phyloP scores from a whole-genome alignment of 2,797 vertebrate species.

The Micropoecilia bifurca region DNA sequence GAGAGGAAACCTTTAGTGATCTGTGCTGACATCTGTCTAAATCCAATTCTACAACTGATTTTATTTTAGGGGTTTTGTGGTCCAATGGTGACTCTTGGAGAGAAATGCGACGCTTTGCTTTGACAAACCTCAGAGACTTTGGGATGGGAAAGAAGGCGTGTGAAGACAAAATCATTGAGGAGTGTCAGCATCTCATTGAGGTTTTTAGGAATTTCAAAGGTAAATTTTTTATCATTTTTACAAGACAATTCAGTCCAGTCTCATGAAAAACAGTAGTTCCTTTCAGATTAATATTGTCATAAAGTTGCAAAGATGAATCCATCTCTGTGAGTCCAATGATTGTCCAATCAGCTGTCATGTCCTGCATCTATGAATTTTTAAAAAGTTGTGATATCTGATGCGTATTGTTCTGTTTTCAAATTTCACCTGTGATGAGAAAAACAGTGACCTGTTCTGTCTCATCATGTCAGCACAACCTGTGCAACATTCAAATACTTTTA shows the following conservation, averaged over 20 bases:
- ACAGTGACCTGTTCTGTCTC: background rate
- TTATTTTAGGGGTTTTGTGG: constrained; percentile 42
- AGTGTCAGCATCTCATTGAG: constrained; percentile 22
- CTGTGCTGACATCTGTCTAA: background rate
- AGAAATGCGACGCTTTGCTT: constrained; percentile 54
- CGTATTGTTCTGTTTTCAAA: background rate
- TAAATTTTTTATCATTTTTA: background rate
- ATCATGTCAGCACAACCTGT: background rate
- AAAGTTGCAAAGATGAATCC: background rate
- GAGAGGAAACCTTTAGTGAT: no score
- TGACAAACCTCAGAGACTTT: constrained; percentile 56
- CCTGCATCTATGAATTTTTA: background rate
- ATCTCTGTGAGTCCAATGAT: background rate
- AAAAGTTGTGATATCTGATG: background rate
- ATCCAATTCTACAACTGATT: background rate
- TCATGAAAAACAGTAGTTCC: background rate
- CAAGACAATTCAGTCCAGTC: background rate
- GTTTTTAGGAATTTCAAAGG: constrained; percentile 17
- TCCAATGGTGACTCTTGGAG: constrained; percentile 55
- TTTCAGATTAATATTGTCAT: background rate
- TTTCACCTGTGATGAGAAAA: background rate
- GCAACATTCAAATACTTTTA: background rate
- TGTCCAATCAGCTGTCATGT: background rate
- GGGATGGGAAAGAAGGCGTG: constrained; percentile 53
- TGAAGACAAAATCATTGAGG: constrained; percentile 63